Conservation (phyloP, 2,888 invertebrate genomes). For the Dorcus parallelipipedus region DNA sequence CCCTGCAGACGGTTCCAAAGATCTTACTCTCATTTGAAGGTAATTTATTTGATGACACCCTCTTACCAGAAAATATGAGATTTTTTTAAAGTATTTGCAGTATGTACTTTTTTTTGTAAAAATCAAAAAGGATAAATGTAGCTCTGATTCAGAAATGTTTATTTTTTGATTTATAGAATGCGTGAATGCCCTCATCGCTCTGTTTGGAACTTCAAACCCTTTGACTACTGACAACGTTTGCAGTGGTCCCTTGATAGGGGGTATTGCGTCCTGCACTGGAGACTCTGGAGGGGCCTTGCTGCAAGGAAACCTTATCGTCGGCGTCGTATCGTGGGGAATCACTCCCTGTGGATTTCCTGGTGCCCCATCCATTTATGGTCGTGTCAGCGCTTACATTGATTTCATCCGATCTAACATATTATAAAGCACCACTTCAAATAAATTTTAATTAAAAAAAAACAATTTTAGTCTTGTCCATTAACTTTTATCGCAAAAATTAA, state of each 20-base stretch:
- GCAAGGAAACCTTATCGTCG: conserved; percentile 42
- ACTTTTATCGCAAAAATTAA: too few relatives aligned
- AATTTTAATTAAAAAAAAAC: too few relatives aligned
- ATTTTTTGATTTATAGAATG: conserved; percentile 44
- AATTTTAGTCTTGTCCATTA: too few relatives aligned
- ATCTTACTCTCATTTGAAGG: too few relatives aligned
- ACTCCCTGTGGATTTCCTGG: conserved; percentile 52
- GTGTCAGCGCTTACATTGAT: conserved; percentile 50
- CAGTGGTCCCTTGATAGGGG: conserved; percentile 47
- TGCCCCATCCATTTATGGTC: conserved; percentile 54
- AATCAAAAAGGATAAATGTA: too few relatives aligned
- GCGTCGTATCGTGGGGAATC: conserved; percentile 56
- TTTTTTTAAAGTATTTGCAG: too few relatives aligned
- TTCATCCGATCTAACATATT: conserved; percentile 41
- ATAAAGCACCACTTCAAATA: too few relatives aligned
- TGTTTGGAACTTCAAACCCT: conserved; percentile 42
- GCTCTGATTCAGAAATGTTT: too few relatives aligned
- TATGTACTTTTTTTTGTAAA: too few relatives aligned
- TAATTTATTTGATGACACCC: too few relatives aligned
- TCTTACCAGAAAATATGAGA: too few relatives aligned
- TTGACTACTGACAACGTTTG: conserved; percentile 51
- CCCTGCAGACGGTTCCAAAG: conserved; percentile 34
- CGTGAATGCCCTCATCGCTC: conserved; percentile 42
- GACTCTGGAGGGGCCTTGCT: conserved; percentile 58
- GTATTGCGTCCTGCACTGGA: conserved; percentile 50